phyloP scores from a whole-genome alignment of 2,888 invertebrate genomes.

The Drosophila anceps region DNA sequence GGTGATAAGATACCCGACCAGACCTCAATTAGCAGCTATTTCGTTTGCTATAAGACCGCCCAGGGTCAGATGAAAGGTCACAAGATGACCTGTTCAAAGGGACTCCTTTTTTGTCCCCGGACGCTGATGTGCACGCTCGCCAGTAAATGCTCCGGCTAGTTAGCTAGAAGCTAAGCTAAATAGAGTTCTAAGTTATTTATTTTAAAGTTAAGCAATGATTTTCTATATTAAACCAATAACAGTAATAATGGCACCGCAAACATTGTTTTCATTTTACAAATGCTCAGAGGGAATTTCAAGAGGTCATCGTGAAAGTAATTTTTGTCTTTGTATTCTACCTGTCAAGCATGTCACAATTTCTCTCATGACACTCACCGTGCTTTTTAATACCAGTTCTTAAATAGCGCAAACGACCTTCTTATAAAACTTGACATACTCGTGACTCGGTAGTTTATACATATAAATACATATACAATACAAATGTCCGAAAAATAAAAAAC shows the following conservation, averaged over 20 bases:
- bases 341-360: slow-evolving; percentile 58
- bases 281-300: not conserved
- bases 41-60: slow-evolving; percentile 85
- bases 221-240: slow-evolving; percentile 18
- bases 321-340: slow-evolving; percentile 27
- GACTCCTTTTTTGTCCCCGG: slow-evolving; percentile 85
- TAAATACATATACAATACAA: slow-evolving; percentile 6
- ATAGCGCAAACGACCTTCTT: slow-evolving; percentile 59
- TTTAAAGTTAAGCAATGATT: slow-evolving; percentile 53
- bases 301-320: slow-evolving; percentile 55
- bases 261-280: slow-evolving; percentile 18
- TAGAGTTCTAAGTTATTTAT: slow-evolving; percentile 68
- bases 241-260: slow-evolving; percentile 1
- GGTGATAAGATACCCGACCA: slow-evolving; percentile 86
- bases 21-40: slow-evolving; percentile 85
- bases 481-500: not conserved
- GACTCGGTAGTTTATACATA: not conserved
- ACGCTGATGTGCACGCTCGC: slow-evolving; percentile 85
- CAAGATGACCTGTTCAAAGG: slow-evolving; percentile 85
- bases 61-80: slow-evolving; percentile 85
- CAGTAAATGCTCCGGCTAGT: slow-evolving; percentile 81
- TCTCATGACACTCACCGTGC: slow-evolving; percentile 26
- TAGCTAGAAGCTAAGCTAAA: not conserved
- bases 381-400: slow-evolving; percentile 43
- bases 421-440: slow-evolving; percentile 22